Evolutionary conservation across 2,888 invertebrate species (phyloP).

Genomic region (Desoria tigrina): DNA sequence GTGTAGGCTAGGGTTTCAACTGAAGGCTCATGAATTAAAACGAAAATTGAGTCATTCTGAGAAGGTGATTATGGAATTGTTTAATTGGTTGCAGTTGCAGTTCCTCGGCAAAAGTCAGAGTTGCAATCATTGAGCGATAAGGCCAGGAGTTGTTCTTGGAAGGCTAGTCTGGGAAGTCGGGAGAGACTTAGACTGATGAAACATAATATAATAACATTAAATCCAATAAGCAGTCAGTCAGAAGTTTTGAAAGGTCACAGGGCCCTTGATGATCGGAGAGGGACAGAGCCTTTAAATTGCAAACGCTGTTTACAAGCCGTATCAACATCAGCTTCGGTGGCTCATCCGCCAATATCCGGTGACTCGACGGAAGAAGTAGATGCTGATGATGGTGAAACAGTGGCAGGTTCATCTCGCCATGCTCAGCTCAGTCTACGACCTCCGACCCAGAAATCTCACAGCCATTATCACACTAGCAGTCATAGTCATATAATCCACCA

Average conservation of each 20-base stretch:
- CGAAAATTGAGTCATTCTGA: no score
- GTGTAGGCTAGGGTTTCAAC: no score
- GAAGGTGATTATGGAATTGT: slow-evolving; percentile 36
- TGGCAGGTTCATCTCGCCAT: not conserved
- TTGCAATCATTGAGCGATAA: slow-evolving; percentile 39
- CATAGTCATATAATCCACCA: slow-evolving; percentile 17
- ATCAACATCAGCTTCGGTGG: not conserved
- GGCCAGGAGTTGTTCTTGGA: slow-evolving; percentile 40
- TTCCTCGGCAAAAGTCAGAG: slow-evolving; percentile 46
- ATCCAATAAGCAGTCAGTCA: slow-evolving; percentile 30
- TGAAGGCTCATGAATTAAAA: no score
- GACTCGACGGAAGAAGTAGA: not conserved
- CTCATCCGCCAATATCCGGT: no score
- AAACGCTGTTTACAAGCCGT: slow-evolving; percentile 19
- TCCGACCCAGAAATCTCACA: slow-evolving; percentile 3
- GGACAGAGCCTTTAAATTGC: slow-evolving; percentile 15
- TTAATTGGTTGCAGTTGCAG: slow-evolving; percentile 51
- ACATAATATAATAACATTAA: slow-evolving; percentile 24
- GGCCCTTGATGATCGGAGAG: not conserved
- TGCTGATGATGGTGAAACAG: not conserved
- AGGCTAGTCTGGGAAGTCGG: slow-evolving; percentile 17
- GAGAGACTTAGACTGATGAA: slow-evolving; percentile 43
- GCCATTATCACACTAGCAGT: slow-evolving; percentile 4
- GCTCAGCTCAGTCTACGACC: slow-evolving; percentile 4
- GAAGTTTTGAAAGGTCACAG: no score